Evolutionary conservation across 2,113 vertebrate species (phyloP).

Genomic region (Choloepus hoffmanni): DNA sequence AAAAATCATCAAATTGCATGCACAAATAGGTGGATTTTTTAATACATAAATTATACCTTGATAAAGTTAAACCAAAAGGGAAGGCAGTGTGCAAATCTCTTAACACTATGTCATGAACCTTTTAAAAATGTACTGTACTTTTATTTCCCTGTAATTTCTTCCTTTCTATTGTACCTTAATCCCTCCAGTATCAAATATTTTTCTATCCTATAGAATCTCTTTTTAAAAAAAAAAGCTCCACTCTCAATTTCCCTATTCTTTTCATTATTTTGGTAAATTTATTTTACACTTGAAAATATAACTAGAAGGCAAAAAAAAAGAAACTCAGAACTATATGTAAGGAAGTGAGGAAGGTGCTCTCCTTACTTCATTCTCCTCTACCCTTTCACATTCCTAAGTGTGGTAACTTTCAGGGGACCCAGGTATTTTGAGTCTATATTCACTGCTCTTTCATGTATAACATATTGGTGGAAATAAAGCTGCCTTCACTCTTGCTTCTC

Average conservation of each 20-base stretch:
- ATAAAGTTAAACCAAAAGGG: background rate
- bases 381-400: background rate
- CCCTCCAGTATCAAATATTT: conserved; percentile 66
- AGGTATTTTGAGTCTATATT: background rate
- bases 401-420: rapidly evolving
- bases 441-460: rapidly evolving
- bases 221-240: background rate
- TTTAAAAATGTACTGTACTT: background rate
- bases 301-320: conserved; percentile 82
- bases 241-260: background rate
- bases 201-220: background rate
- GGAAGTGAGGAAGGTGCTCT: background rate
- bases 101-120: background rate
- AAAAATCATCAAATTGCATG: background rate
- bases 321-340: background rate
- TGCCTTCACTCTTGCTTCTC: background rate
- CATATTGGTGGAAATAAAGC: rapidly evolving
- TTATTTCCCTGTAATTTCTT: conserved; percentile 44
- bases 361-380: background rate
- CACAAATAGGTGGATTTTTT: background rate
- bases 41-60: background rate
- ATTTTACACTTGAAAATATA: conserved; percentile 83
- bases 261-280: conserved; percentile 77
- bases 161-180: conserved; percentile 73
- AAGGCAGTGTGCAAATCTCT: background rate